phyloP scores from a whole-genome alignment of 2,113 vertebrate species.

The Noturus placidus region DNA sequence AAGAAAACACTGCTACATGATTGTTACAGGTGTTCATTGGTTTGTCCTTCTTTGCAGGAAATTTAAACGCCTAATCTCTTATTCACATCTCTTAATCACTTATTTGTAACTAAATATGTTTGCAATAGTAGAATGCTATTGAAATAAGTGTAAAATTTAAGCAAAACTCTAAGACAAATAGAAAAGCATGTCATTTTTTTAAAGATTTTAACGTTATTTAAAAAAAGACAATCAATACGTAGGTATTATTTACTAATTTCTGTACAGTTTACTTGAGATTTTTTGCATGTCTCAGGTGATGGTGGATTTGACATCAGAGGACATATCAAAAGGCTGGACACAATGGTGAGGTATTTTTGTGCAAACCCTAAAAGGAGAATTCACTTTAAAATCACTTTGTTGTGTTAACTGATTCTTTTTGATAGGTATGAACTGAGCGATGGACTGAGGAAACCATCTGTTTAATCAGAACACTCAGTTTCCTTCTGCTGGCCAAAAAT shows the following conservation, averaged over 20 bases:
- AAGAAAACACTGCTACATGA: background rate
- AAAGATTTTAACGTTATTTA: no score
- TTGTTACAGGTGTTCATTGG: background rate
- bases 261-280: background rate
- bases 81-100: no score
- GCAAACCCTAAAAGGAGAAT: background rate
- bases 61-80: background rate
- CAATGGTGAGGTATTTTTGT: conserved; percentile 80
- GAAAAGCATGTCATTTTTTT: no score
- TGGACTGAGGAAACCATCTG: conserved; percentile 68
- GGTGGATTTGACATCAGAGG: conserved; percentile 83
- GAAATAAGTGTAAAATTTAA: background rate
- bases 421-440: conserved; percentile 92
- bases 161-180: no score
- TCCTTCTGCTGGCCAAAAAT: conserved; percentile 21
- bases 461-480: conserved; percentile 17
- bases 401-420: background rate
- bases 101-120: no score
- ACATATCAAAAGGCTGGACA: conserved; percentile 86
- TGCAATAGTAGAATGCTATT: background rate
- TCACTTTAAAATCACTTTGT: background rate
- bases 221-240: background rate
- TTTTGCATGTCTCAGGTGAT: conserved; percentile 72
- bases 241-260: background rate
- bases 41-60: background rate